A percentile compares a stretch with the other conserved stretches of the same genome.
Evolutionary conservation across 2,113 vertebrate genomes (phyloP).

Genomic region (Nematolebias whitei): DNA sequence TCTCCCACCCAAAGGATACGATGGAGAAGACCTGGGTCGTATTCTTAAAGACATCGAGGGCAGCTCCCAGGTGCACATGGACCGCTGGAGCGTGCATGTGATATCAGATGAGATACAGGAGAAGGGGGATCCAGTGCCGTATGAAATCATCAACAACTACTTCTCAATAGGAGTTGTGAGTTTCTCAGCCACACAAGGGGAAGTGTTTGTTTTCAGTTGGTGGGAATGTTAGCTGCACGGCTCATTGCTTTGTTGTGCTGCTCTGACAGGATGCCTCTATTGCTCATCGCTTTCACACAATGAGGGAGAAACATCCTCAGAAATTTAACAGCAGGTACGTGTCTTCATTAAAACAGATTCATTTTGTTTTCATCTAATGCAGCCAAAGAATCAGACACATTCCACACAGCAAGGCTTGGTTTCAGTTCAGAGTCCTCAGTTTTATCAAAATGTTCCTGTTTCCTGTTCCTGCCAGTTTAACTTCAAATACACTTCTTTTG

Average conservation of each 20-base stretch:
- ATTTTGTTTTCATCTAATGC: neutral
- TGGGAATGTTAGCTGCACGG: neutral
- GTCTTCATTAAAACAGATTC: conserved; percentile 4
- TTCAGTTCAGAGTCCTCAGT: neutral
- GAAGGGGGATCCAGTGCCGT: conserved; percentile 89
- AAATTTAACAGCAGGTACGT: conserved; percentile 95
- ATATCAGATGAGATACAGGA: conserved; percentile 81
- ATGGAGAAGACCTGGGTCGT: conserved; percentile 85
- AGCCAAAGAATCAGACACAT: neutral
- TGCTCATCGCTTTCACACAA: conserved; percentile 91
- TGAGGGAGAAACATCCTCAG: conserved; percentile 94
- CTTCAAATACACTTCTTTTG: conserved; percentile 11
- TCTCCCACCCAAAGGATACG: conserved; percentile 79
- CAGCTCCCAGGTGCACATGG: conserved; percentile 82
- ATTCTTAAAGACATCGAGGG: conserved; percentile 87
- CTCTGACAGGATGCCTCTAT: conserved; percentile 90
- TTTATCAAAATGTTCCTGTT: neutral
- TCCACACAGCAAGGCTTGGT: neutral
- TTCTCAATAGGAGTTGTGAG: conserved; percentile 96
- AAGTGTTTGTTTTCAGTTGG: conserved; percentile 8
- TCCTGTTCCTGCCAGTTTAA: conserved; percentile 4
- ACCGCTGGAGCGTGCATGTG: conserved; percentile 90
- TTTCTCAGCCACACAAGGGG: conserved; percentile 8
- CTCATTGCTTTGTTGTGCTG: conserved; percentile 1
- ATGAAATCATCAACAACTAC: conserved; percentile 97